These are phyloP conservation scores for Sebastes paucispinis DNA, from an alignment of 2,797 vertebrate species.

Conservation along the genomic window DNA sequence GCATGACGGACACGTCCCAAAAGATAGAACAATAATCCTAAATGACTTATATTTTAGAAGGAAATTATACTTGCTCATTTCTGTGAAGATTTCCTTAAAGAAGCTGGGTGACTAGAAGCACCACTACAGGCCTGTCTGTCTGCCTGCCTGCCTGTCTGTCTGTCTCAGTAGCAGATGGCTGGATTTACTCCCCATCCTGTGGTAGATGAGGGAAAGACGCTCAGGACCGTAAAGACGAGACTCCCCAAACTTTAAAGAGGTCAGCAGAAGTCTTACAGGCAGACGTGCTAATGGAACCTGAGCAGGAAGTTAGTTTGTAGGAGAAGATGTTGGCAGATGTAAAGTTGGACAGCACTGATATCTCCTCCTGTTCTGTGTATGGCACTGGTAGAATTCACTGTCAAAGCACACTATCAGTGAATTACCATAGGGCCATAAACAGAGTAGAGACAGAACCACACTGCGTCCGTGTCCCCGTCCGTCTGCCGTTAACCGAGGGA, in stretches of 20 bases:
- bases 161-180: conserved; percentile 38
- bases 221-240: neutral
- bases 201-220: conserved; percentile 32
- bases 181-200: conserved; percentile 50
- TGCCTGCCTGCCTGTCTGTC: neutral
- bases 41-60: neutral
- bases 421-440: conserved; percentile 99
- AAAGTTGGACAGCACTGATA: conserved; percentile 71
- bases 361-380: conserved; percentile 99
- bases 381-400: conserved; percentile 99
- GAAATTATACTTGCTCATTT: neutral
- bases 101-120: neutral
- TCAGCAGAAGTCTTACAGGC: neutral
- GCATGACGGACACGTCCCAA: conserved; percentile 10
- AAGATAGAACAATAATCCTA: neutral
- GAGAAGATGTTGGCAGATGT: neutral
- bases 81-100: neutral
- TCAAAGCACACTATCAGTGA: conserved; percentile 99
- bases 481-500: neutral
- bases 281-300: neutral
- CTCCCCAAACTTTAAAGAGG: neutral
- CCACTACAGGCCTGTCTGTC: neutral
- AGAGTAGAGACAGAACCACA: conserved; percentile 99
- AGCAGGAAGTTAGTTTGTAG: neutral
- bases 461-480: conserved; percentile 6